Evolutionary conservation across 2,113 vertebrate genomes (phyloP).

Genomic region (Cnemophilus loriae): DNA sequence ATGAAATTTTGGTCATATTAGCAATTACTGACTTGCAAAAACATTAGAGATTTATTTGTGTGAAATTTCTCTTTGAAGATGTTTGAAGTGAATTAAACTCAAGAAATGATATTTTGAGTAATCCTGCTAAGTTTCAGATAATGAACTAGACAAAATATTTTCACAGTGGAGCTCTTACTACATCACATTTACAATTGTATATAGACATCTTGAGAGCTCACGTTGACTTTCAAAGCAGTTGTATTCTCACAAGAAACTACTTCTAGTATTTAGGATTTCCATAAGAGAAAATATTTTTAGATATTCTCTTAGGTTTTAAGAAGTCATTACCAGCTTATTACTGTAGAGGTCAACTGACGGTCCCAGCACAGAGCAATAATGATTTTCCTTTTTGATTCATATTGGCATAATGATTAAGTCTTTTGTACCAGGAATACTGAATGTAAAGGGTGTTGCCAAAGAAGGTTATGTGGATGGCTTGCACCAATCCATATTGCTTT

Average conservation of each 20-base stretch:
- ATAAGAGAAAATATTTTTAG: slow-evolving; percentile 5
- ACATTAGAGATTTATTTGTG: neutral
- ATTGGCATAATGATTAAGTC: neutral
- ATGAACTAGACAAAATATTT: neutral
- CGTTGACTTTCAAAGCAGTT: neutral
- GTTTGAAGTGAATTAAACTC: neutral
- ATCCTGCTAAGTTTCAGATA: neutral
- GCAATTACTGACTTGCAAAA: neutral
- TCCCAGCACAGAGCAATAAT: neutral
- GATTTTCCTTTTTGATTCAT: neutral
- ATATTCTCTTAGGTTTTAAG: neutral
- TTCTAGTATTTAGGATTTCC: slow-evolving; percentile 7
- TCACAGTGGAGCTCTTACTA: neutral
- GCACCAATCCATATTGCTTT: neutral
- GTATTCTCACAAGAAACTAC: slow-evolving; percentile 4
- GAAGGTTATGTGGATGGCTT: neutral
- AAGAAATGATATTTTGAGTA: neutral
- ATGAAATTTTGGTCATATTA: neutral
- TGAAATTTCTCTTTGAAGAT: neutral
- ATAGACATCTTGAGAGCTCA: neutral
- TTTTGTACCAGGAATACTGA: neutral
- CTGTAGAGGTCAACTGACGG: neutral
- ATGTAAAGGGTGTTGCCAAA: neutral
- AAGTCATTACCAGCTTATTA: neutral
- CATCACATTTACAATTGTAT: neutral